Base-by-base conservation (phyloP, 2,797 vertebrate species). In the Cossypha polioptera region DNA sequence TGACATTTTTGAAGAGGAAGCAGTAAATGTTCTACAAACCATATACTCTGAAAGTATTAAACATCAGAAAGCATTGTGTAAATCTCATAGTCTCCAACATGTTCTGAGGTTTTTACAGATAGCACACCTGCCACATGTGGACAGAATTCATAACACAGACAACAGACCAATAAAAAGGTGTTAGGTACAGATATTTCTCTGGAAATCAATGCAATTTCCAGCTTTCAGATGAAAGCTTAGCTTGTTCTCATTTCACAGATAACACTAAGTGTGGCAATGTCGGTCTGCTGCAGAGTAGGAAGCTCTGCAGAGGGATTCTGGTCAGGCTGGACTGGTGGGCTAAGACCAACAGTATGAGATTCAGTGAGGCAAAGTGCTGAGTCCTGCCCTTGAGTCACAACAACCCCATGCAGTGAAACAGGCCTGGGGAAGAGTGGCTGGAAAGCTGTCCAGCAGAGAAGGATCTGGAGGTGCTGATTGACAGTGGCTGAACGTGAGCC, bases 71-170 rank as follows among this genome's bases (percentile, higher is more conserved):
- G 12, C 48, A 43, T 4, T 26, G 5, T 36, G 36, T 59, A 67
- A 59, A 48, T 20, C 10, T 88, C 50, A 17, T 19, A 61, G 12
- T 47, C 21, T 78, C n/a, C 51, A 59, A 28, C 0, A 0, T 10
- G 10, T 57, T 88, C 66, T 66, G 51, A 72, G 11, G 8, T 22
- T 72, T 86, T 61, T 74, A 50, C 4, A 62, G 67, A 22, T 24
- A 57, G 7, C 45, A 29, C 62, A 57, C 4, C 11, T 51, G 20
- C 16, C 14, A 3, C 9, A 11, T 51, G 45, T 20, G 31, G 43
- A 62, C 43, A 42, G 59, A 42, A 21, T 20, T 72, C 0, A 0
- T 38, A 42, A 68, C 33, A 68, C 6, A 29, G 61, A 26, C 0
- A 5, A 57, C 16, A 79, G 17, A 35, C n/a, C n/a, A 69, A 19